phyloP scores from a whole-genome alignment of 2,113 vertebrate genomes.

The Chroicocephalus ridibundus region DNA sequence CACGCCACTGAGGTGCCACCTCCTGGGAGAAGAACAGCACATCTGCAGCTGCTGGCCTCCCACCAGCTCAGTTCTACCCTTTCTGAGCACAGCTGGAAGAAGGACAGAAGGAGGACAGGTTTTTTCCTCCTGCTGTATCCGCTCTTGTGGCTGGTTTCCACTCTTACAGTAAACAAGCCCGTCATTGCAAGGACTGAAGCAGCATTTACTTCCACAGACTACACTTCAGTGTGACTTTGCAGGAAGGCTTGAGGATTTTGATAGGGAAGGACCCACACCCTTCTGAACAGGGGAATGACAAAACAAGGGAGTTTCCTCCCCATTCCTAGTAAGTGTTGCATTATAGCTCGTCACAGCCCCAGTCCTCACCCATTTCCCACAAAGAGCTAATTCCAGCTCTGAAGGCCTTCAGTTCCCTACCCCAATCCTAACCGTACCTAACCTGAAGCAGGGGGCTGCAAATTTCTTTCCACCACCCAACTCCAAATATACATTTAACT shows the following conservation, averaged over 20 bases:
- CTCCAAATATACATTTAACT: not conserved
- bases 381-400: not conserved
- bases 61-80: not conserved
- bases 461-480: not conserved
- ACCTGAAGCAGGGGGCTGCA: not conserved
- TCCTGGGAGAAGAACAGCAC: not conserved
- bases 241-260: not conserved
- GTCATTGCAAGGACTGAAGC: not conserved
- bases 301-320: not conserved
- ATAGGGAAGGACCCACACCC: not conserved
- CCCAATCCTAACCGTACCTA: not conserved
- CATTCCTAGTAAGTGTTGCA: accelerated
- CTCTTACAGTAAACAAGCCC: not conserved
- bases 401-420: not conserved
- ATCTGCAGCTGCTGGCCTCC: not conserved
- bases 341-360: not conserved
- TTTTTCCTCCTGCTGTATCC: not conserved
- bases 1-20: not conserved
- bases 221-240: not conserved
- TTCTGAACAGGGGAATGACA: not conserved
- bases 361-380: not conserved
- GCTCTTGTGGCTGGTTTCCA: not conserved
- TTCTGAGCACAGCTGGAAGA: not conserved
- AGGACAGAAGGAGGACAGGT: not conserved
- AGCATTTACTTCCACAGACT: not conserved